Conservation (phyloP, 2,113 vertebrate species). For the Xenopus tropicalis region DNA sequence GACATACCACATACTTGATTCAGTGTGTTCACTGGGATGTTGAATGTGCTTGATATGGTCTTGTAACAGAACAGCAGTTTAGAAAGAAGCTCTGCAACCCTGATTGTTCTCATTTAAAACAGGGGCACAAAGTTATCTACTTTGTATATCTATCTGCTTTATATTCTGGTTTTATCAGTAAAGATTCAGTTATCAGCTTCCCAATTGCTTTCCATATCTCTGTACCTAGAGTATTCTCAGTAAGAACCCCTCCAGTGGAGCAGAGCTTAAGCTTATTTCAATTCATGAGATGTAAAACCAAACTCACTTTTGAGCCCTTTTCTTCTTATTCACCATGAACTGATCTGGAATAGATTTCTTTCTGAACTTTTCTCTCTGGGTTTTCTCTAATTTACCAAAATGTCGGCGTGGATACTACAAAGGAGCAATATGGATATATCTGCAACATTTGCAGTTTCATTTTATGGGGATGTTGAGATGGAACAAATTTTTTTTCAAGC, state of each 20-base stretch:
- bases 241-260: not conserved
- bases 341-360: slow-evolving; percentile 7
- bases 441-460: not conserved
- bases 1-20: too few relatives aligned
- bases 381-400: not conserved
- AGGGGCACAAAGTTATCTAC: too few relatives aligned
- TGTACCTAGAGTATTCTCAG: not conserved
- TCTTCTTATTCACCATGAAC: not conserved
- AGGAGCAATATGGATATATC: not conserved
- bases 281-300: not conserved
- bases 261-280: not conserved
- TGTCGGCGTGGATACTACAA: not conserved
- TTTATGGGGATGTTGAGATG: not conserved
- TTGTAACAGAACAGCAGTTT: too few relatives aligned
- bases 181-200: not conserved
- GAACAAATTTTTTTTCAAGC: not conserved
- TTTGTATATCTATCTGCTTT: too few relatives aligned
- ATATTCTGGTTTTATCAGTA: too few relatives aligned
- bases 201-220: not conserved
- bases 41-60: too few relatives aligned
- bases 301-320: not conserved
- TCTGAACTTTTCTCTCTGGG: not conserved
- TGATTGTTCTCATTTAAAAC: too few relatives aligned
- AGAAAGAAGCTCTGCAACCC: too few relatives aligned
- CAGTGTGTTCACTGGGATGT: too few relatives aligned